phyloP scores from a whole-genome alignment of 1,140 invertebrate species.

The Elymnias hypermnestra region DNA sequence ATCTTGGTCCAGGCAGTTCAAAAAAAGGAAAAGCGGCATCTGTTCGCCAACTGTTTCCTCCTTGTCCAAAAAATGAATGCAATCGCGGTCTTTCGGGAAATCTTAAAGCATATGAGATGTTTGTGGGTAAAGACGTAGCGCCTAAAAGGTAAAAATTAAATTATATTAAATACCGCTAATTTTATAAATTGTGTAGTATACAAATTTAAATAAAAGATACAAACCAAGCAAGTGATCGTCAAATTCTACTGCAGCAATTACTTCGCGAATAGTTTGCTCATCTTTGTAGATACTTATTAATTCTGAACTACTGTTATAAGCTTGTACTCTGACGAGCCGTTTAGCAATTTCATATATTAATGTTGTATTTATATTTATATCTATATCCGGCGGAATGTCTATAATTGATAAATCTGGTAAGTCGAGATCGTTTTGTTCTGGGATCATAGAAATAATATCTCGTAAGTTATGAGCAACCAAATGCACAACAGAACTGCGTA shows the following conservation, averaged over 20 bases:
- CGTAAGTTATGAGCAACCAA: slow-evolving; percentile 35
- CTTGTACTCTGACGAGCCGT: slow-evolving; percentile 31
- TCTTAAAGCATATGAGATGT: slow-evolving; percentile 76
- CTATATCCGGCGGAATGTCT: slow-evolving; percentile 29
- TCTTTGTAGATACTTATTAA: slow-evolving; percentile 43
- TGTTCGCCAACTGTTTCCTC: slow-evolving; percentile 79
- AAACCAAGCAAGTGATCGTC: slow-evolving; percentile 47
- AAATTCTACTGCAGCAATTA: slow-evolving; percentile 58
- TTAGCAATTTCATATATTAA: slow-evolving; percentile 37
- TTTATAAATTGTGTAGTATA: too few species aligned
- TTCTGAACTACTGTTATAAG: slow-evolving; percentile 42
- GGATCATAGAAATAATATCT: slow-evolving; percentile 32
- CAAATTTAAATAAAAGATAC: too few species aligned
- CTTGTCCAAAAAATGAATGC: slow-evolving; percentile 49
- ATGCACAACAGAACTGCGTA: slow-evolving; percentile 39
- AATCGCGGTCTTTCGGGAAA: slow-evolving; percentile 78
- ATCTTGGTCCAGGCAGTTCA: slow-evolving; percentile 81
- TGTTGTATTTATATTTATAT: slow-evolving; percentile 33
- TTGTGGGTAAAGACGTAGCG: slow-evolving; percentile 38
- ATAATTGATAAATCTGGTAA: slow-evolving; percentile 23
- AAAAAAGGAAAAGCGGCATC: slow-evolving; percentile 80
- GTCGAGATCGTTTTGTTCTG: slow-evolving; percentile 23
- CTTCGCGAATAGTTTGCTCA: slow-evolving; percentile 41
- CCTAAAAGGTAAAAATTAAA: too few species aligned
- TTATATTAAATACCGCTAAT: too few species aligned